Base-by-base conservation (phyloP, 2,113 vertebrate species). In the Elgaria multicarinata region DNA sequence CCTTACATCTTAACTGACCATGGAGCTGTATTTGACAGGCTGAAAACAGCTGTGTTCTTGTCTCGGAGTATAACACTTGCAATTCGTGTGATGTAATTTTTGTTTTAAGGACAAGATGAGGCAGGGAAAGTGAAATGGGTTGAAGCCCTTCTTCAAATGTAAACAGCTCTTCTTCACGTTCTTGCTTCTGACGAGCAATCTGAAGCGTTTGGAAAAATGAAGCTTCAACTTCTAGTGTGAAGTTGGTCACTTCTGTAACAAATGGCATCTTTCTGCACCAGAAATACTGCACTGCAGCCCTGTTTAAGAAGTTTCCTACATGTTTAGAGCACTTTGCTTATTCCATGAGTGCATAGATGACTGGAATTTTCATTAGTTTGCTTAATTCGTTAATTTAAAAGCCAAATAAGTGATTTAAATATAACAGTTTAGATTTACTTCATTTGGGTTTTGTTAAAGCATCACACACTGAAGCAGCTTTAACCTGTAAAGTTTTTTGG, bases 401-500 rank as follows among this genome's bases (percentile, higher is more conserved):
- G 72, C 50, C 88, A 95, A 86, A 84, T 53, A 39, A 89, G 91
- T 90, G 44, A n/a, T 92, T 95, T 94, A 95, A 95, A 92, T 92
- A 92, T 85, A 76, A 92, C 87, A 62, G 66, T 89, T 74, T 91
- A 95, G 92, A 93, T 90, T 75, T 91, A 44, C 93, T 91, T 95
- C 91, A 92, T 92, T 93, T 95, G 91, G 92, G 46, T 94, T 95
- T 95, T 95, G 93, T 93, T 92, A 87, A 94, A 91, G 87, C 92
- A 94, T 94, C 95, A 93, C 96, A 84, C 92, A 95, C 94, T 85
- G 55, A 93, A 94, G 91, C 92, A 94, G 91, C 92, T 96, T 96
- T 94, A 95, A 91, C 94, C 90, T 95, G 93, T 96, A 93, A 94
- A 92, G 92, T 90, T 78, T 94, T 94, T 90, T 33, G 26, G n/a